These are phyloP conservation scores for Acanthopleura granulata DNA, from an alignment of 2,888 invertebrate genomes.

Conservation along the genomic window DNA sequence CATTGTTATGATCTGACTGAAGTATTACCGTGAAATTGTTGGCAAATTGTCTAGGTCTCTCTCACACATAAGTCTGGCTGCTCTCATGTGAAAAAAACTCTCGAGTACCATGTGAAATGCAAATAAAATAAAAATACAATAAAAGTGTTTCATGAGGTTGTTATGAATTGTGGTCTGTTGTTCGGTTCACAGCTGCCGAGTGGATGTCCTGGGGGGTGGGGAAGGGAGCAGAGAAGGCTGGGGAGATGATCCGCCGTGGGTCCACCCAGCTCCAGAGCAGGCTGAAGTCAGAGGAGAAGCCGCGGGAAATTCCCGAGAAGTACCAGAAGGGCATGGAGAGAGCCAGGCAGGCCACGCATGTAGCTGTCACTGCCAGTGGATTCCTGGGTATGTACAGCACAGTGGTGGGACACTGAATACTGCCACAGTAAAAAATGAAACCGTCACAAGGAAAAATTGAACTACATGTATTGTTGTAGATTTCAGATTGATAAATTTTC, in stretches of 20 bases:
- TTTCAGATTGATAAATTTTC: no score
- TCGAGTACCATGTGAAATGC: no score
- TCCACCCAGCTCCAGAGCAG: slow-evolving; percentile 76
- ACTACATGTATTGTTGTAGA: no score
- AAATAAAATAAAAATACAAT: no score
- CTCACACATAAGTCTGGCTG: no score
- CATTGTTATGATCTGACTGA: no score
- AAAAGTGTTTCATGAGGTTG: not conserved
- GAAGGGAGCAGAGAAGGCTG: slow-evolving; percentile 78
- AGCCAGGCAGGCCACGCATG: slow-evolving; percentile 78
- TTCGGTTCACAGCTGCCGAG: slow-evolving; percentile 72
- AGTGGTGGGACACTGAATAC: no score
- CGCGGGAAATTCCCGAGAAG: slow-evolving; percentile 73
- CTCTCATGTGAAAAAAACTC: no score
- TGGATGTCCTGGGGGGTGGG: slow-evolving; percentile 78
- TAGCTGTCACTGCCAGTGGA: slow-evolving; percentile 79
- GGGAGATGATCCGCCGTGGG: slow-evolving; percentile 74
- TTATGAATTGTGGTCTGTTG: not conserved
- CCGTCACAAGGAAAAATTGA: no score
- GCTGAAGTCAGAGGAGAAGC: slow-evolving; percentile 70
- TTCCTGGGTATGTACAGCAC: slow-evolving; percentile 73
- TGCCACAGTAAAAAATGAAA: no score
- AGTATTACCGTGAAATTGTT: no score
- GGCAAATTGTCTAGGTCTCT: no score
- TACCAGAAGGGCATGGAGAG: slow-evolving; percentile 76